A percentile compares a stretch with the other conserved stretches of the same genome.
phyloP scores from a whole-genome alignment of 2,113 vertebrate species.

The Antigone vipio region DNA sequence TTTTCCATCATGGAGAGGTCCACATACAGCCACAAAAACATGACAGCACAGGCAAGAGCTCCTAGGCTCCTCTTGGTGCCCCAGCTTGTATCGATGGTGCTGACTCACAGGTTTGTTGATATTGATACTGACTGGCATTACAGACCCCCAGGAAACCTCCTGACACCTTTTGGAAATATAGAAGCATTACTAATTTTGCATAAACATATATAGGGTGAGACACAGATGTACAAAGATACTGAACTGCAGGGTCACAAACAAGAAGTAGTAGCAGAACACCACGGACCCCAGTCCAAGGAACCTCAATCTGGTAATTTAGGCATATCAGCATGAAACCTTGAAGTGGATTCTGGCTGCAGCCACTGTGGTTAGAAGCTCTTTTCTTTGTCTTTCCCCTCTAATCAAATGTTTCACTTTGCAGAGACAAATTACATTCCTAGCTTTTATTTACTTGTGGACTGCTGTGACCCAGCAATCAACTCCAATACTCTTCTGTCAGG shows the following conservation, averaged over 20 bases:
- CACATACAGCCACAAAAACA: not conserved
- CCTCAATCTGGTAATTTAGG: not conserved
- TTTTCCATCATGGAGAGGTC: not conserved
- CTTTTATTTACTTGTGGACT: not conserved
- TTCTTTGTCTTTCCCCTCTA: slow-evolving; percentile 10
- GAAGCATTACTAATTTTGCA: not conserved
- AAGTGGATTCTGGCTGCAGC: not conserved
- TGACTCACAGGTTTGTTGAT: not conserved
- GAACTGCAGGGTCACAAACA: not conserved
- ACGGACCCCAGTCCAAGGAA: not conserved
- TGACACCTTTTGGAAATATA: not conserved
- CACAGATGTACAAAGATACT: not conserved
- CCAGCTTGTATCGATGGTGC: not conserved
- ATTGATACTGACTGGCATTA: not conserved
- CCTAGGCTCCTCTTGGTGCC: not conserved
- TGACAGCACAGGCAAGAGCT: not conserved
- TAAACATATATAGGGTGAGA: not conserved
- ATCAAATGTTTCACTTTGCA: slow-evolving; percentile 25
- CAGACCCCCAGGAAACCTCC: not conserved
- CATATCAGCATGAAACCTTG: not conserved
- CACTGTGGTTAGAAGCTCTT: not conserved
- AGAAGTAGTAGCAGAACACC: not conserved
- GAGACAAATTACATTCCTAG: slow-evolving; percentile 28
- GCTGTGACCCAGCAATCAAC: slow-evolving; percentile 9
- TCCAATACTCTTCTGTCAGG: not conserved